Evolutionary conservation across 2,113 vertebrate species (phyloP), one percentile per base, ranked within the genome.

Genomic region (Corythornis madagascariensis): DNA sequence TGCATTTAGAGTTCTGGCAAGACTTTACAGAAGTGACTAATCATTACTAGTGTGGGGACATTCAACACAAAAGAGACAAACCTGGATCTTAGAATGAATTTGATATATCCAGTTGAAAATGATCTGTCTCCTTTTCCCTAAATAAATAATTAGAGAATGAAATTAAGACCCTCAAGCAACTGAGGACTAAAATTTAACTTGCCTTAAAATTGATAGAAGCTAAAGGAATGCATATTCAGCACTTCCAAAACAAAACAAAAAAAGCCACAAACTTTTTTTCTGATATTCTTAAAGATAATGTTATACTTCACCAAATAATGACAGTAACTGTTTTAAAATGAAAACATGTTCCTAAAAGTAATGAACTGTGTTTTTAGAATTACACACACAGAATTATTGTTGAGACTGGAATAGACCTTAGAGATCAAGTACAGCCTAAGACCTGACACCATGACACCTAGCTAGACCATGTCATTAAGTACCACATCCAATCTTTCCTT

Each of bases 1-100:
- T 81, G 64, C 84, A 85, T 96, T 92, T 90, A 76, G 63, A 85
- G 22, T 35, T 15, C 89, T 87, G 83, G 71, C 66, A 93, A 88
- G 69, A 48, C 48, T 91, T 76, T 57, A 57, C 11, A 76, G 10
- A 94, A 74, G 31, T 0, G 0, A 60, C 55, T 80, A 85, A 86
- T 82, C 64, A 40, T 86, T 95, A 48, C 66, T 70, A 76, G 90
- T 89, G 12, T 45, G 52, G 38, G 42, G 38, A 60, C 13, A 3
- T 66, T 79, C 84, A 78, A 59, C 45, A 90, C 31, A 82, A 73
- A 95, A 25, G 31, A 84, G 70, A 76, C 31, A 90, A 94, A 92
- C 66, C 70, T 79, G 43, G 17, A 63, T 63, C 14, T 7, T 48
- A 73, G 33, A 65, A 75, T 31, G 55, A 87, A 79, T 84, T 92